Evolutionary conservation across 2,888 invertebrate genomes (phyloP).

Genomic region (Nezara viridula): DNA sequence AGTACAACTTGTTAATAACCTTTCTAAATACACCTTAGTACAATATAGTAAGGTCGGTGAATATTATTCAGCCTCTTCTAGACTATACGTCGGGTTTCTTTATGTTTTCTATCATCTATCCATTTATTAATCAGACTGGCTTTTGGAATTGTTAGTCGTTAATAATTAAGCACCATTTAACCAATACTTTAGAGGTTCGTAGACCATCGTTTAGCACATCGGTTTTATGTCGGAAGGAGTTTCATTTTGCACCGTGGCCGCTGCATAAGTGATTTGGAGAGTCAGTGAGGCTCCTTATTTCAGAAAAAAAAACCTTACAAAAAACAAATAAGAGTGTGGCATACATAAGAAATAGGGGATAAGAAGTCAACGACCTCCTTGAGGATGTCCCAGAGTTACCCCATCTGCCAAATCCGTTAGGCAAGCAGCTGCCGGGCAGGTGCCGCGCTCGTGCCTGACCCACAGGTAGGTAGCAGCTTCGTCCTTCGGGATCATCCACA

Average conservation of each 20-base stretch:
- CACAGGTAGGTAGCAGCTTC: conserved; percentile 13
- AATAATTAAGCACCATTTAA: too few species aligned
- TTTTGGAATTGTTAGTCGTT: too few species aligned
- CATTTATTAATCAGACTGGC: too few species aligned
- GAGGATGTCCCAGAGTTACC: conserved; percentile 47
- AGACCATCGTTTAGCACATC: neutral
- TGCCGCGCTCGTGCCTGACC: conserved; percentile 48
- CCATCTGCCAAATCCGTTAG: conserved; percentile 58
- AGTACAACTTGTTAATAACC: too few species aligned
- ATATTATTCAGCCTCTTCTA: too few species aligned
- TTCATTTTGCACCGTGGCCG: neutral
- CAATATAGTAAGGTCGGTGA: too few species aligned
- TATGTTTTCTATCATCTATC: too few species aligned
- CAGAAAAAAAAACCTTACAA: neutral
- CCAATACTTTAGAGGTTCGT: too few species aligned
- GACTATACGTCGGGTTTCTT: too few species aligned
- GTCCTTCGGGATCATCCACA: neutral
- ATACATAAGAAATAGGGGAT: conserved; percentile 13
- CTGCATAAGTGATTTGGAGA: neutral
- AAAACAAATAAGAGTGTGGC: neutral
- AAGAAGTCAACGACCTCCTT: conserved; percentile 55
- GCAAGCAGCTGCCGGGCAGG: conserved; percentile 39
- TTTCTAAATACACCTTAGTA: too few species aligned
- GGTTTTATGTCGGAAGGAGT: neutral
- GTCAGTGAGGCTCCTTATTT: neutral